Evolutionary conservation across 53 echinoderm and acorn worm genomes (phyloP).

Genomic region (Paracentrotus lividus): DNA sequence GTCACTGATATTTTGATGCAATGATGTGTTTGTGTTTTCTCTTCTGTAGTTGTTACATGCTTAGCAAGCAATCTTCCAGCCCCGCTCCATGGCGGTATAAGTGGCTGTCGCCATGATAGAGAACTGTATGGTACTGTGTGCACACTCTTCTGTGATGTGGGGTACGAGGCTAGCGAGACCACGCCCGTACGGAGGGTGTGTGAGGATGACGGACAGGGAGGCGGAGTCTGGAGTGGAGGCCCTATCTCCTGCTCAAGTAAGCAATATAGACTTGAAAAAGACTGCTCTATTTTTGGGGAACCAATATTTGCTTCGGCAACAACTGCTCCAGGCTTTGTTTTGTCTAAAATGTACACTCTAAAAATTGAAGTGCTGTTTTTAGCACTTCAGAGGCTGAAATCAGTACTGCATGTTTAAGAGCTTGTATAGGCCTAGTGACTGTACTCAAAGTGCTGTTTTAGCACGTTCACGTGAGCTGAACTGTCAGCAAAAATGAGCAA

Average conservation of each 20-base stretch:
- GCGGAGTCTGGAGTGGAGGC: slow-evolving; percentile 67
- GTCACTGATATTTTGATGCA: neutral
- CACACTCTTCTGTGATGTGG: slow-evolving; percentile 72
- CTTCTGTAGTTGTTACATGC: slow-evolving; percentile 48
- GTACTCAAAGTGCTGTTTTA: too few relatives aligned
- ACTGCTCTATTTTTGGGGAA: too few relatives aligned
- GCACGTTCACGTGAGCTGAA: too few relatives aligned
- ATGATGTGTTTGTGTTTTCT: neutral
- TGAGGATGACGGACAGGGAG: slow-evolving; percentile 62
- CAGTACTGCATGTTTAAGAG: too few relatives aligned
- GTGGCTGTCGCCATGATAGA: slow-evolving; percentile 67
- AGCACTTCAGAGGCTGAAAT: too few relatives aligned
- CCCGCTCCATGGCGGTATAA: slow-evolving; percentile 58
- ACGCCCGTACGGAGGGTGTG: slow-evolving; percentile 53
- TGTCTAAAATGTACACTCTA: too few relatives aligned
- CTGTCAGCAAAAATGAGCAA: too few relatives aligned
- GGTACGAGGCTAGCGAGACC: slow-evolving; percentile 57
- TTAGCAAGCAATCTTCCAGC: slow-evolving; percentile 49
- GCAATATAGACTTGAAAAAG: too few relatives aligned
- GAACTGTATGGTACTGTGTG: slow-evolving; percentile 65
- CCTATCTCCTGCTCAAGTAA: slow-evolving; percentile 67
- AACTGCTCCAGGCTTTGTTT: neutral
- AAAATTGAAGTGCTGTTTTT: too few relatives aligned
- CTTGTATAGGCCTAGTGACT: too few relatives aligned
- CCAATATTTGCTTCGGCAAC: neutral